These are phyloP conservation scores for Calameuta pallipes DNA, from an alignment of 2,888 invertebrate genomes.

Conservation along the genomic window DNA sequence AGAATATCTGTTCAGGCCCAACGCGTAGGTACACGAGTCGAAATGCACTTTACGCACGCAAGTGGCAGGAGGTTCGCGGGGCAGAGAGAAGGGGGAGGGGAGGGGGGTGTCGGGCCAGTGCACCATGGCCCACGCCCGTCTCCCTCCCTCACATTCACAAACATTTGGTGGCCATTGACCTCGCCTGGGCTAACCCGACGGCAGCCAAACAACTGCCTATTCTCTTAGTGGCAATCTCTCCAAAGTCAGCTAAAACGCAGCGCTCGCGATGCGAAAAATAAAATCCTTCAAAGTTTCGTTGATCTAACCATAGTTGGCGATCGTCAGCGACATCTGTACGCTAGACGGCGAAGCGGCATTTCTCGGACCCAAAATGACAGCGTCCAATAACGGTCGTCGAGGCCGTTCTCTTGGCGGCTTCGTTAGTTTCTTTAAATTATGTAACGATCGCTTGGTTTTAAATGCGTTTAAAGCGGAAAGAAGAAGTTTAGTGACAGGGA, in stretches of 20 bases:
- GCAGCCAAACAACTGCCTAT: slow-evolving; percentile 57
- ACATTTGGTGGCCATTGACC: slow-evolving; percentile 64
- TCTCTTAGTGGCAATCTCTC: slow-evolving; percentile 36
- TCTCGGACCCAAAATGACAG: neutral
- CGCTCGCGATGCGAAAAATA: neutral
- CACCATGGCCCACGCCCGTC: slow-evolving; percentile 22
- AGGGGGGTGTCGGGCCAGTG: slow-evolving; percentile 8
- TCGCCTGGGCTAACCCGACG: slow-evolving; percentile 56
- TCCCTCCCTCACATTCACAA: slow-evolving; percentile 52
- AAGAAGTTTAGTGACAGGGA: neutral
- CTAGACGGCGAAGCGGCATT: neutral
- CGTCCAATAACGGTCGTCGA: neutral
- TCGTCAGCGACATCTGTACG: neutral
- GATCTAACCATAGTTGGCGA: neutral
- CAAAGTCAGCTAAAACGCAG: neutral
- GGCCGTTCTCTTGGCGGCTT: neutral
- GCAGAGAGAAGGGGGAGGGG: neutral
- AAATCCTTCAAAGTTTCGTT: neutral
- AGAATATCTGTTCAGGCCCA: slow-evolving; percentile 36
- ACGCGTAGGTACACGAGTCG: slow-evolving; percentile 34
- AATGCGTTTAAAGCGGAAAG: neutral
- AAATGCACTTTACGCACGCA: slow-evolving; percentile 59
- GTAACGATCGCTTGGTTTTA: neutral
- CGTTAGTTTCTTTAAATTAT: neutral
- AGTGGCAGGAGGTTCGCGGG: slow-evolving; percentile 17